Percentiles rank a stretch among this genome's conserved stretches.
These are phyloP conservation scores for Eubasilissa regina DNA, from an alignment of 1,140 invertebrate species.

Conservation along the genomic window DNA sequence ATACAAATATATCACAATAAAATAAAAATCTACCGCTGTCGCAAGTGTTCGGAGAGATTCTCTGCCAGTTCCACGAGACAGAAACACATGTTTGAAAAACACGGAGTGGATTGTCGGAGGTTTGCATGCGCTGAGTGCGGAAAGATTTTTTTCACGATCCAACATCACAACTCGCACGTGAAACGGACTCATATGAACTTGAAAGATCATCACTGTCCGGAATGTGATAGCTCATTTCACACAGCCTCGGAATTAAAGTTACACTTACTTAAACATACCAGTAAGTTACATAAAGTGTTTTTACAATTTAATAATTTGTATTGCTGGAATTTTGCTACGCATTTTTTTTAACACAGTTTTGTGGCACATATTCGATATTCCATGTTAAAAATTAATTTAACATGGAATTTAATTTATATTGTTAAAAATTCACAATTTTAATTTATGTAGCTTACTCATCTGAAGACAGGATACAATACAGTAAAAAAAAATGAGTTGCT, in stretches of 20 bases:
- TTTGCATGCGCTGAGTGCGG: constrained; percentile 31
- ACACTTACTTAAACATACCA: constrained; percentile 2
- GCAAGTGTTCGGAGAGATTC: constrained; percentile 31
- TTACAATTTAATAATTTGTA: neutral
- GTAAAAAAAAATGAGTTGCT: too few relatives aligned
- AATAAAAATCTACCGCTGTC: constrained; percentile 18
- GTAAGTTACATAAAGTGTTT: constrained; percentile 6
- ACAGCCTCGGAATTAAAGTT: neutral
- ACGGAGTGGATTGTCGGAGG: constrained; percentile 27
- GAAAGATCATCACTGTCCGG: neutral
- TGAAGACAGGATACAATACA: too few relatives aligned
- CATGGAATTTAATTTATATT: too few relatives aligned
- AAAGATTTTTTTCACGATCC: constrained; percentile 32
- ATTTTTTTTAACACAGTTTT: too few relatives aligned
- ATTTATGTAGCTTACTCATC: too few relatives aligned
- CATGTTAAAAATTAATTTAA: too few relatives aligned
- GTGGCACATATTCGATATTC: too few relatives aligned
- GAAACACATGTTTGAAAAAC: constrained; percentile 40
- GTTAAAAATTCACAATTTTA: too few relatives aligned
- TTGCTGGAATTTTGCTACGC: too few relatives aligned
- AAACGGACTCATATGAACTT: constrained; percentile 26
- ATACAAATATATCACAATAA: constrained; percentile 21
- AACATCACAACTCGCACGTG: constrained; percentile 25
- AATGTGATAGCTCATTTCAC: constrained; percentile 15
- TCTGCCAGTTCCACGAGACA: constrained; percentile 14